These are phyloP conservation scores for Chymomyza amoena DNA, from an alignment of 2,888 invertebrate species.

Conservation along the genomic window DNA sequence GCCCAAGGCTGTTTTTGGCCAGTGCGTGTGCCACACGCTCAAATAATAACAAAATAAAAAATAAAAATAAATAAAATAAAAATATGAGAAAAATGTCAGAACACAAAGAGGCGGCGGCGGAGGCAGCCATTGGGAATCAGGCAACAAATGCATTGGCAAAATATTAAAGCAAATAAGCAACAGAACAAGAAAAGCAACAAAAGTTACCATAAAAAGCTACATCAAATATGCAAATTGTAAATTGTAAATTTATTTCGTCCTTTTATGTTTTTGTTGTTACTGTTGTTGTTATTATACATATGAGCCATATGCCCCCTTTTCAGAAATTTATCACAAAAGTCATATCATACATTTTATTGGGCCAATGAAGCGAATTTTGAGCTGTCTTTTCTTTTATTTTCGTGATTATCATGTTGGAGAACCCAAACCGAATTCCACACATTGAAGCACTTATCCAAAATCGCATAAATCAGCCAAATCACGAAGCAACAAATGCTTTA, in stretches of 20 bases:
- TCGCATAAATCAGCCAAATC: conserved; percentile 70
- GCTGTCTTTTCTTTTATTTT: not conserved
- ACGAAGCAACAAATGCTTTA: conserved; percentile 61
- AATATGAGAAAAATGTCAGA: not conserved
- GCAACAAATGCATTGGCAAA: conserved; percentile 34
- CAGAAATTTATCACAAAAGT: conserved; percentile 38
- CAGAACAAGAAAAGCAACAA: not conserved
- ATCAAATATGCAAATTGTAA: conserved; percentile 68
- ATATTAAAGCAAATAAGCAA: conserved; percentile 30
- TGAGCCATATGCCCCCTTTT: not conserved
- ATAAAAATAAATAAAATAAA: conserved; percentile 1
- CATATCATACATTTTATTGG: conserved; percentile 48
- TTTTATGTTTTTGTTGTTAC: conserved; percentile 1
- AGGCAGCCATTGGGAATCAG: not conserved
- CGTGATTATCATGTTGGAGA: not conserved
- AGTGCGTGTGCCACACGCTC: conserved; percentile 5
- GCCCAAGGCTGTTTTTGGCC: conserved; percentile 35
- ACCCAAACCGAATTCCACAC: not conserved
- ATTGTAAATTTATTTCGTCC: conserved; percentile 32
- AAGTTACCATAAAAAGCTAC: conserved; percentile 23
- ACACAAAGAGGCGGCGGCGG: not conserved
- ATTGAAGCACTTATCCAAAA: conserved; percentile 53
- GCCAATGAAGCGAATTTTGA: conserved; percentile 29
- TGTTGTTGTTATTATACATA: not conserved
- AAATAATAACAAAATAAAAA: conserved; percentile 44